A percentile compares a stretch with the other conserved stretches of the same genome.
Conservation (phyloP, 2,888 invertebrate species). For the Phyto melanocephala region DNA sequence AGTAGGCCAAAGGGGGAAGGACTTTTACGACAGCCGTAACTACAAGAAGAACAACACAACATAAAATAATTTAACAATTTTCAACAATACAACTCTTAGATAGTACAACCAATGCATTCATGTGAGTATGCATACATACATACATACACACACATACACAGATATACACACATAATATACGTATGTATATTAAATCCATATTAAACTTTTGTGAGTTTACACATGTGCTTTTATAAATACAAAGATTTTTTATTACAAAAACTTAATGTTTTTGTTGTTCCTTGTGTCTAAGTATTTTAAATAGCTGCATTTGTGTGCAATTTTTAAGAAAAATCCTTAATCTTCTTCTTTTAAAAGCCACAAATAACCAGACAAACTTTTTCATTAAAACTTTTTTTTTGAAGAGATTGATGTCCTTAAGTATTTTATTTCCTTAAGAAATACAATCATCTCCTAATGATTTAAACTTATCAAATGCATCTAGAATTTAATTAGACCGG, state of each 20-base stretch:
- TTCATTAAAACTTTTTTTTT: conserved; percentile 41
- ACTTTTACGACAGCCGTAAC: conserved; percentile 22
- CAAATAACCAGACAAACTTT: conserved; percentile 53
- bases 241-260: conserved; percentile 1
- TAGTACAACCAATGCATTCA: background rate
- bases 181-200: background rate
- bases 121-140: background rate
- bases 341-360: conserved; percentile 10
- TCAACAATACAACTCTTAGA: conserved; percentile 1
- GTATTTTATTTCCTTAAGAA: conserved; percentile 9
- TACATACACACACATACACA: background rate
- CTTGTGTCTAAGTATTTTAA: background rate
- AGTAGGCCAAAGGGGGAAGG: conserved; percentile 55
- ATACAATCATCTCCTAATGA: conserved; percentile 20
- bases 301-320: background rate
- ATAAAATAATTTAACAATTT: conserved; percentile 43
- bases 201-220: too few species aligned
- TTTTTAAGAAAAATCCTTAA: background rate
- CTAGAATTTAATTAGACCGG: background rate
- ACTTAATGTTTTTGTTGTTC: background rate
- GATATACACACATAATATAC: background rate
- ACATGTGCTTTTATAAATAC: too few species aligned
- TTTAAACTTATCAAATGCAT: conserved; percentile 29
- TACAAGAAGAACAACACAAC: conserved; percentile 17
- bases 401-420: conserved; percentile 34